Conservation (phyloP, 30 jellyfish, hydroid and myxozoan species). For the Mastigias papua region DNA sequence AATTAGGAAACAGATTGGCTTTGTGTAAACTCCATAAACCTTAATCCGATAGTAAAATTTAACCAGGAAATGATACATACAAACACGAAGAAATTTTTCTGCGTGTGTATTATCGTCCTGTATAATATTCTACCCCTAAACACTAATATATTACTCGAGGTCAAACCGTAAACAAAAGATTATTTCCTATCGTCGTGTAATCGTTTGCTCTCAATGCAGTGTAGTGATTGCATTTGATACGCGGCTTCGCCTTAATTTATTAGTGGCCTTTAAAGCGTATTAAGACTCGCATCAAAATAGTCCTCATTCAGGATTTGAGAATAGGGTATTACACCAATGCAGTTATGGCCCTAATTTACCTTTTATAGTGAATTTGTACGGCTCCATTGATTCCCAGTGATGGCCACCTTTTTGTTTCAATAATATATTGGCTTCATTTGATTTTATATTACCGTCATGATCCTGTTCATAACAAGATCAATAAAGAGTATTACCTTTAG, state of each 20-base stretch:
- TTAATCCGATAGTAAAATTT: not conserved
- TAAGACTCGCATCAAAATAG: conserved; percentile 18
- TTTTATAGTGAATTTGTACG: not conserved
- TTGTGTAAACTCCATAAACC: not conserved
- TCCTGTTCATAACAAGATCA: not conserved
- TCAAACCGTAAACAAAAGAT: not conserved
- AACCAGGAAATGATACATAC: not conserved
- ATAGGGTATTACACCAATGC: not conserved
- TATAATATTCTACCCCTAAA: not conserved
- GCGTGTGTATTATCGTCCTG: not conserved
- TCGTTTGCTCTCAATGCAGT: not conserved
- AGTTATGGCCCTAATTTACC: conserved; percentile 8
- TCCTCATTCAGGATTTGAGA: conserved; percentile 1
- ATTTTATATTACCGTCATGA: not conserved
- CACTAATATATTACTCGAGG: not conserved
- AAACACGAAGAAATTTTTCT: not conserved
- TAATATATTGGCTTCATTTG: not conserved
- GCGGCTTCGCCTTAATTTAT: conserved; percentile 26
- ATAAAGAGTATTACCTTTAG: not conserved
- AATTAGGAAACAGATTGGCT: not conserved
- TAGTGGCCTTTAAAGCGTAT: conserved; percentile 3
- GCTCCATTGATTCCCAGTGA: not conserved
- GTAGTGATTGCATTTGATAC: not conserved
- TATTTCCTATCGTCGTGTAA: not conserved
- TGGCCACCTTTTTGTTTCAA: not conserved